A percentile compares a stretch with the other conserved stretches of the same genome.
phyloP scores from a whole-genome alignment of 2,113 vertebrate species.

The Hemichromis elongatus region DNA sequence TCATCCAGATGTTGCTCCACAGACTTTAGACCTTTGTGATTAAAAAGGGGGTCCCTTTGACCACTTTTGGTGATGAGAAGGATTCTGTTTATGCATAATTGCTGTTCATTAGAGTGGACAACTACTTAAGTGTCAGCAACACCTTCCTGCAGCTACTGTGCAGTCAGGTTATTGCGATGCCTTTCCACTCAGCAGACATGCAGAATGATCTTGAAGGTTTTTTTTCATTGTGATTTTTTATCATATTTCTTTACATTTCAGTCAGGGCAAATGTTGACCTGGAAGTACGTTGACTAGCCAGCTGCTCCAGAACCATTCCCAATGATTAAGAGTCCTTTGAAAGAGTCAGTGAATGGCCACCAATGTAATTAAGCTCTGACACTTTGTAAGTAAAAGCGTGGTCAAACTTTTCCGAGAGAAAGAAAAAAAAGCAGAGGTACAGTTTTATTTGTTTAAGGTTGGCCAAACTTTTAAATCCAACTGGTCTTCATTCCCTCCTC shows the following conservation, averaged over 20 bases:
- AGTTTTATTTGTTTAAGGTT: neutral
- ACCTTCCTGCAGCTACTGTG: neutral
- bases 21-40: neutral
- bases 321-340: neutral
- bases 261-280: neutral
- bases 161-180: neutral
- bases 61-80: neutral
- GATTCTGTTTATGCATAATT: neutral
- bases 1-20: neutral
- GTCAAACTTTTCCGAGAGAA: neutral
- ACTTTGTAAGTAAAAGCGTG: neutral
- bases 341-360: neutral
- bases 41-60: neutral
- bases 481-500: neutral
- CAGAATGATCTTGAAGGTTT: neutral
- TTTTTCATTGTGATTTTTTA: neutral
- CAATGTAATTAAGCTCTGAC: neutral
- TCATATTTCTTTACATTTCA: neutral
- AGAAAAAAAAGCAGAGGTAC: neutral
- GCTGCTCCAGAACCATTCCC: neutral
- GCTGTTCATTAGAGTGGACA: neutral
- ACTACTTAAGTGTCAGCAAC: neutral
- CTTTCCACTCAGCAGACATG: neutral
- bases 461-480: neutral
- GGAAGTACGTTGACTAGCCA: neutral